Evolutionary conservation across 2,113 vertebrate species (phyloP), one percentile per base, ranked within the genome.

Genomic region (Upupa epops): DNA sequence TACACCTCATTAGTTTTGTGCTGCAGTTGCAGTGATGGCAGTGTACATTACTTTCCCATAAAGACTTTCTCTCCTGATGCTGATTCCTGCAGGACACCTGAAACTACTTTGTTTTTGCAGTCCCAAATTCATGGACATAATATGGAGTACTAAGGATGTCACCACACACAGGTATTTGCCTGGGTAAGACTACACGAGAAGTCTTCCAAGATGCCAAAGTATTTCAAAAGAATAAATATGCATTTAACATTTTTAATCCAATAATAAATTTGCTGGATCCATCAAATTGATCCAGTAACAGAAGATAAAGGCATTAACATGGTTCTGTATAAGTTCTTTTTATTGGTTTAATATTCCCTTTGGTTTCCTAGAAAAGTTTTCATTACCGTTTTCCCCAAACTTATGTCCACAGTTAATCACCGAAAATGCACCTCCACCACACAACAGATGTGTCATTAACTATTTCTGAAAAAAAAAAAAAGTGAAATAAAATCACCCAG

Each of bases 391-490:
- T 92, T 92, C 70, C 92, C 58, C 79, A 96, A 93, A 96, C 82
- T 94, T 96, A 72, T 75, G 93, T 93, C 96, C 95, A 95, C 89
- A 86, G 83, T 97, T 94, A 95, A 96, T 95, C 93, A 95, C 91
- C 31, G 14, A 87, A 95, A 97, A 96, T 87, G 63, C 86, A 96
- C 95, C 93, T 97, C 93, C 69, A 78, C 95, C 89, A 64, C 80
- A 93, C 73, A 98, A 95, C 97, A 98, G 97, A 97, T 98, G 97
- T 96, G 96, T 82, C 97, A 97, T 98, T 98, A 98, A 97, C 96
- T 97, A 94, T 97, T 98, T 96, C 95, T 96, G 96, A 92, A 95
- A 97, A 96, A n/a, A 92, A 95, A 97, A 96, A n/a, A 96, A 98
- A 95, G 89, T 93, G 96, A 97, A 97, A 97, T 97, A 96, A 98